phyloP scores from a whole-genome alignment of 2,888 invertebrate species.

The Ectemnius cavifrons region DNA sequence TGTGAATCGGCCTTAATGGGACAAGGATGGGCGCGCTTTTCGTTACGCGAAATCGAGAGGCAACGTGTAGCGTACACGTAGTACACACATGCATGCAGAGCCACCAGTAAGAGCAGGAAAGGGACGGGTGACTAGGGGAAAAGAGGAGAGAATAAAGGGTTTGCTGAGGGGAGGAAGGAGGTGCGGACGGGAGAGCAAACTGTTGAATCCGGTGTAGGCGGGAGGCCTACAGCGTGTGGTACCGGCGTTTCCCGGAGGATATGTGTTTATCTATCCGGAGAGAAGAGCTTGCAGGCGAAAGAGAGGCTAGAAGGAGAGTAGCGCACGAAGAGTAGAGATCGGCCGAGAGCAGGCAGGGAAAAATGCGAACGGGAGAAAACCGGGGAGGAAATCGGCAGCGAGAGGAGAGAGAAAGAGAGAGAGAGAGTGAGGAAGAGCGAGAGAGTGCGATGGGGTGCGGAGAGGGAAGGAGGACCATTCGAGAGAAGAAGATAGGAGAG shows the following conservation, averaged over 20 bases:
- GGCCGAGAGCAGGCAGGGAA: conserved; percentile 19
- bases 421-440: too few species aligned
- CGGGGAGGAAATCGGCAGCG: conserved; percentile 32
- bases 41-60: conserved; percentile 11
- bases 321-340: too few species aligned
- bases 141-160: too few species aligned
- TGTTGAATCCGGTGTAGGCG: conserved; percentile 45
- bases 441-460: too few species aligned
- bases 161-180: background rate
- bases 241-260: conserved; percentile 13
- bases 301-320: too few species aligned
- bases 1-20: conserved; percentile 1
- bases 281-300: conserved; percentile 5
- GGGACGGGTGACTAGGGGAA: background rate
- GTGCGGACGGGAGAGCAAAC: conserved; percentile 33
- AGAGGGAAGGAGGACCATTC: conserved; percentile 37
- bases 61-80: too few species aligned
- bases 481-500: conserved; percentile 44
- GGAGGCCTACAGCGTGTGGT: background rate
- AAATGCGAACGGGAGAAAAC: conserved; percentile 22
- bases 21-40: conserved; percentile 24
- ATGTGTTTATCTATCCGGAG: conserved; percentile 14
- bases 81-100: too few species aligned
- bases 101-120: conserved; percentile 2
- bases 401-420: conserved; percentile 15